Conservation (phyloP, 2,797 vertebrate genomes). For the Lutra lutra region DNA sequence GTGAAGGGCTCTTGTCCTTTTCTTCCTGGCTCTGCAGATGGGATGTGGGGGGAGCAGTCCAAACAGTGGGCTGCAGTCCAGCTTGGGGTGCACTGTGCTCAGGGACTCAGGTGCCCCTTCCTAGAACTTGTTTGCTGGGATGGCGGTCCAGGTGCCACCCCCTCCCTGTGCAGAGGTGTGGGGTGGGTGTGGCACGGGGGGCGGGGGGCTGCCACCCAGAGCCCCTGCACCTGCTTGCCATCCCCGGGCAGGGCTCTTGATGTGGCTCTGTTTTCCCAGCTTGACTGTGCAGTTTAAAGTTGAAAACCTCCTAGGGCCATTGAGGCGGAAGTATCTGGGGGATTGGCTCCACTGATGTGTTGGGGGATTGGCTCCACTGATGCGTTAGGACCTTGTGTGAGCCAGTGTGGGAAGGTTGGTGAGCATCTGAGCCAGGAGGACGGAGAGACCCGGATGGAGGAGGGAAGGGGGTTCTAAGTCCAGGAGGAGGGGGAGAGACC, state of each 20-base stretch:
- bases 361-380: background rate
- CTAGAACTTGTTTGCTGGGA: background rate
- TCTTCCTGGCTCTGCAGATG: background rate
- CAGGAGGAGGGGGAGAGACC: too few relatives aligned
- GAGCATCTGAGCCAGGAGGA: background rate
- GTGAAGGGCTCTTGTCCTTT: background rate
- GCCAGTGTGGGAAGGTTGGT: background rate
- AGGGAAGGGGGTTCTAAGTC: too few relatives aligned
- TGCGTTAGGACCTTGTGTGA: background rate
- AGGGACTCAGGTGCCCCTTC: background rate
- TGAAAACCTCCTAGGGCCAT: too few relatives aligned
- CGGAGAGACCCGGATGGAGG: background rate
- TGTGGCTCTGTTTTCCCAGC: background rate
- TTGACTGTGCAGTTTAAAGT: background rate
- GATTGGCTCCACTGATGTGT: background rate
- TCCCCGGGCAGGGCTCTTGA: too few relatives aligned
- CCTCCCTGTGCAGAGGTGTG: background rate
- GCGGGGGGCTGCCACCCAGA: fast-evolving
- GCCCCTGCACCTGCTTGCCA: fast-evolving
- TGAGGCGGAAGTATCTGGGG: background rate
- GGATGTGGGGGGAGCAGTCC: background rate
- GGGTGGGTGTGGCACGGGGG: background rate
- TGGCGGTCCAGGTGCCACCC: too few relatives aligned
- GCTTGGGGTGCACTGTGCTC: background rate
- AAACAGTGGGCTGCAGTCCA: too few relatives aligned